Percentiles rank a stretch among this genome's conserved stretches.
Conservation (phyloP, 1,140 invertebrate genomes). For the Monomorium pharaonis region DNA sequence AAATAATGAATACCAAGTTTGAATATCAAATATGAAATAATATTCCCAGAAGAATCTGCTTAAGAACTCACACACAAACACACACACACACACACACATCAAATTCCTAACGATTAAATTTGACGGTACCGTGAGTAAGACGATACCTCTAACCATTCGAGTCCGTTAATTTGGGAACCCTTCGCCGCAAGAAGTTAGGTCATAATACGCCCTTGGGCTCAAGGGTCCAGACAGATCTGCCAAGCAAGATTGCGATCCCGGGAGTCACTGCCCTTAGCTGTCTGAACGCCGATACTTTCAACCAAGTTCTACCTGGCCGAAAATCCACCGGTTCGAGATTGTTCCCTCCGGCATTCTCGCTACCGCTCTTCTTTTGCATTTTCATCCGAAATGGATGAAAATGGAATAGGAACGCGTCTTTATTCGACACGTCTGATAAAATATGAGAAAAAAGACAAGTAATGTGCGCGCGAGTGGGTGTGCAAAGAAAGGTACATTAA, state of each 20-base stretch:
- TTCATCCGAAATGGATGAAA: neutral
- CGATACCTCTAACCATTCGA: slow-evolving; percentile 5
- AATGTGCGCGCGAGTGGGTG: neutral
- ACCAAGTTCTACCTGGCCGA: slow-evolving; percentile 43
- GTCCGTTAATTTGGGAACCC: slow-evolving; percentile 16
- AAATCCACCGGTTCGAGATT: slow-evolving; percentile 55
- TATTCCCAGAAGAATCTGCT: neutral
- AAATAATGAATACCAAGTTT: no score
- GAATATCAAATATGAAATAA: neutral
- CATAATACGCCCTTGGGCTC: slow-evolving; percentile 74
- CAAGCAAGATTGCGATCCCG: slow-evolving; percentile 73
- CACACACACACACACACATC: neutral
- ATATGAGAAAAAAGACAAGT: neutral
- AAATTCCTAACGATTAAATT: neutral
- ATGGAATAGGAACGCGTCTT: neutral
- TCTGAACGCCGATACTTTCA: slow-evolving; percentile 56
- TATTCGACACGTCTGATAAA: neutral
- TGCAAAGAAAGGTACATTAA: no score
- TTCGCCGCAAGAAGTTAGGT: slow-evolving; percentile 23
- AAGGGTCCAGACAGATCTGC: slow-evolving; percentile 75
- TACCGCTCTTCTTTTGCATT: neutral
- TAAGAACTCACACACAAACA: neutral
- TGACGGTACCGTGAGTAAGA: neutral
- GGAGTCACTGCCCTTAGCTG: slow-evolving; percentile 77
- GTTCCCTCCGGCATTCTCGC: slow-evolving; percentile 29